A percentile compares a stretch with the other conserved stretches of the same genome.
Evolutionary conservation across 2,888 invertebrate species (phyloP).

Genomic region (Hofmannophila pseudospretella): DNA sequence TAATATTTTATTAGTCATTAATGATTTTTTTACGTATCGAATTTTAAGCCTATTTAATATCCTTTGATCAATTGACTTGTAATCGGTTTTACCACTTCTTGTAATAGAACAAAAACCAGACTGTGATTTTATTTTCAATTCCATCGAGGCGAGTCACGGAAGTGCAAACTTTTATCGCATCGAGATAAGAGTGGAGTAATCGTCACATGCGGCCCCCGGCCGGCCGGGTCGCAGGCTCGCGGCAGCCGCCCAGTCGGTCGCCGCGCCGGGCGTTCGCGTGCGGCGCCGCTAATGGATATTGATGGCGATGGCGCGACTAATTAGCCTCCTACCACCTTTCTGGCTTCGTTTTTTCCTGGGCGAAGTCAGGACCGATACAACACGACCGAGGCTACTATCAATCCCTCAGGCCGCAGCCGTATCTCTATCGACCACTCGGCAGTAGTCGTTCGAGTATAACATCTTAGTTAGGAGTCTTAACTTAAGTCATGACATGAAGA

Average conservation of each 20-base stretch:
- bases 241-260: slow-evolving; percentile 24
- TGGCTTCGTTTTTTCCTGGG: slow-evolving; percentile 39
- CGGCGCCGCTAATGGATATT: slow-evolving; percentile 75
- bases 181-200: slow-evolving; percentile 44
- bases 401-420: slow-evolving; percentile 33
- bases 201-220: slow-evolving; percentile 31
- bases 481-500: no score
- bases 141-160: slow-evolving; percentile 39
- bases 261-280: slow-evolving; percentile 56
- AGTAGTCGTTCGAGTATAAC: background rate
- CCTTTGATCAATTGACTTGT: no score
- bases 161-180: slow-evolving; percentile 58
- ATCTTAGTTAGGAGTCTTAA: no score
- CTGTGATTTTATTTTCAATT: slow-evolving; percentile 4
- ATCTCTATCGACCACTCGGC: slow-evolving; percentile 36
- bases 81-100: no score
- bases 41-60: no score
- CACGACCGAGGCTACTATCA: slow-evolving; percentile 36
- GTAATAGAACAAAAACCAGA: no score
- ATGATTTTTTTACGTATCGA: no score
- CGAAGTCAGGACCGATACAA: slow-evolving; percentile 37
- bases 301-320: slow-evolving; percentile 71
- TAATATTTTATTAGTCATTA: no score
- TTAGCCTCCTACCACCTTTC: slow-evolving; percentile 57
- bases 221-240: slow-evolving; percentile 25